phyloP scores from a whole-genome alignment of 2,113 vertebrate species.

The Oreochromis spilurus region DNA sequence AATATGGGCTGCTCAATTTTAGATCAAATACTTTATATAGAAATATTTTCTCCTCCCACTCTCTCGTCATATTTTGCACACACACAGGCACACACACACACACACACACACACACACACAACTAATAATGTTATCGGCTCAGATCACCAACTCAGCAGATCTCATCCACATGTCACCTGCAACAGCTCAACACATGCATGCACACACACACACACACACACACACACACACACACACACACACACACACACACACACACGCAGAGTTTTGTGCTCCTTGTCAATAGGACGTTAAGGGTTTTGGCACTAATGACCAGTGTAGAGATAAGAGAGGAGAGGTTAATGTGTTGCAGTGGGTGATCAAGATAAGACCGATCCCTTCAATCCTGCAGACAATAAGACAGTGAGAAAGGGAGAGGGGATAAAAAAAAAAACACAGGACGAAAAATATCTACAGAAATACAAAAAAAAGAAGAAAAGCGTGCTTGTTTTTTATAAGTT shows the following conservation, averaged over 20 bases:
- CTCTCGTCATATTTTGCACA: not conserved
- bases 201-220: not conserved
- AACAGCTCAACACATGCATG: slow-evolving; percentile 47
- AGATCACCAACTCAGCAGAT: slow-evolving; percentile 71
- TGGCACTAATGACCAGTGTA: slow-evolving; percentile 75
- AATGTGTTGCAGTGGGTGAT: slow-evolving; percentile 76
- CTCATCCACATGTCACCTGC: slow-evolving; percentile 52
- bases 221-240: slow-evolving; percentile 2
- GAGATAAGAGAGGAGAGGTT: slow-evolving; percentile 77
- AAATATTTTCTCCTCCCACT: not conserved
- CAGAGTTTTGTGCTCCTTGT: slow-evolving; percentile 46
- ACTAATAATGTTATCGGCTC: slow-evolving; percentile 65
- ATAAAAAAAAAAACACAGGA: not conserved
- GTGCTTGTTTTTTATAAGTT: not conserved
- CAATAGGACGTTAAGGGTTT: slow-evolving; percentile 72
- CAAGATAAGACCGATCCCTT: slow-evolving; percentile 74
- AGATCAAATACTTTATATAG: not conserved
- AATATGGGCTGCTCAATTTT: not conserved
- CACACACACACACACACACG: not conserved
- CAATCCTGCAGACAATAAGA: slow-evolving; percentile 63
- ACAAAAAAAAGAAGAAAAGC: slow-evolving; percentile 1
- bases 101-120: not conserved
- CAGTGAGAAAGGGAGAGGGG: slow-evolving; percentile 20
- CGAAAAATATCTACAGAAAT: not conserved
- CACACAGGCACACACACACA: not conserved